phyloP scores from a whole-genome alignment of 2,888 invertebrate species.

The Eupeodes luniger region DNA sequence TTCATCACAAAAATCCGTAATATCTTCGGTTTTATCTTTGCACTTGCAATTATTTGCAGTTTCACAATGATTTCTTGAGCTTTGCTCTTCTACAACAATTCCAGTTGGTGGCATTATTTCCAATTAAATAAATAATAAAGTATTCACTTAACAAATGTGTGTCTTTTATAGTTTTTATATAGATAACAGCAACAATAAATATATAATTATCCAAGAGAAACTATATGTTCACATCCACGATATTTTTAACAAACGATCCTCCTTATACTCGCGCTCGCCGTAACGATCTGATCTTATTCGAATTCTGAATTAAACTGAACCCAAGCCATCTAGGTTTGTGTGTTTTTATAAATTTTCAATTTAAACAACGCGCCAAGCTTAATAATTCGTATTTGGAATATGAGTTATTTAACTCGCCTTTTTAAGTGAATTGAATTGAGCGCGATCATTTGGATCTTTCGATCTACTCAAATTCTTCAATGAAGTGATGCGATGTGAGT shows the following conservation, averaged over 20 bases:
- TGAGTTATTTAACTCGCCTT: constrained; percentile 16
- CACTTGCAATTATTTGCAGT: constrained; percentile 51
- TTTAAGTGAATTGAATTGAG: constrained; percentile 13
- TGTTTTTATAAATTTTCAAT: constrained; percentile 55
- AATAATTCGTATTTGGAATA: constrained; percentile 3
- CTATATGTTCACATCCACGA: neutral
- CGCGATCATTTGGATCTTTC: constrained; percentile 37
- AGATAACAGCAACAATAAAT: neutral
- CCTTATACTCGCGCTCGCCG: neutral
- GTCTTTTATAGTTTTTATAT: neutral
- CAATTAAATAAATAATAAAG: constrained; percentile 10
- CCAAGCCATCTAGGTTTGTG: constrained; percentile 24
- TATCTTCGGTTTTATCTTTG: constrained; percentile 51
- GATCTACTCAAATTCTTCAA: constrained; percentile 21
- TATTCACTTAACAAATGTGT: neutral
- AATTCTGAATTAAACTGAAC: constrained; percentile 58
- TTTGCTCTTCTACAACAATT: constrained; percentile 77
- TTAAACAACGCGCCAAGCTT: neutral
- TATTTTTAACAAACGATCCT: neutral
- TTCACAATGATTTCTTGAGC: constrained; percentile 75
- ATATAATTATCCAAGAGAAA: neutral
- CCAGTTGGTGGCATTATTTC: constrained; percentile 81
- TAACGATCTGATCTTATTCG: constrained; percentile 35
- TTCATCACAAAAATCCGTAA: constrained; percentile 48
- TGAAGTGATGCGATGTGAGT: neutral